A percentile compares a stretch with the other conserved stretches of the same genome.
These are phyloP conservation scores for Drosophila rhopaloa DNA, from an alignment of 1,140 invertebrate genomes.

Conservation along the genomic window DNA sequence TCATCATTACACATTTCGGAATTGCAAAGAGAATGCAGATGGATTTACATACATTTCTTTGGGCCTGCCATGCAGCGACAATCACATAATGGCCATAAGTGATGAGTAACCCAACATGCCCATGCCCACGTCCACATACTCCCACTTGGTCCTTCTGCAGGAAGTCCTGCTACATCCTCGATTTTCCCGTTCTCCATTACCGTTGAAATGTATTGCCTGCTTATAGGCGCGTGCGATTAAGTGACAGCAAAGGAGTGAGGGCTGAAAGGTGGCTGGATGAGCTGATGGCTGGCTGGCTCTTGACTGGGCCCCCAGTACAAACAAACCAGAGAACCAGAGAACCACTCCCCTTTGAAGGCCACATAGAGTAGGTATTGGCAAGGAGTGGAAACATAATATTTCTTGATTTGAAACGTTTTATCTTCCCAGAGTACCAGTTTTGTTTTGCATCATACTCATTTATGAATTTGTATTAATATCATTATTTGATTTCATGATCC, in stretches of 20 bases:
- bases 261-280: neutral
- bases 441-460: neutral
- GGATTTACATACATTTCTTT: slow-evolving; percentile 34
- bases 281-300: neutral
- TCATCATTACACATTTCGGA: slow-evolving; percentile 27
- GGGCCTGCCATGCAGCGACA: slow-evolving; percentile 21
- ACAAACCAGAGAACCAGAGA: slow-evolving; percentile 9
- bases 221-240: slow-evolving; percentile 51
- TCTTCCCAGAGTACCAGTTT: neutral
- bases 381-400: neutral
- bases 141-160: too few species aligned
- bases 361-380: neutral
- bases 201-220: slow-evolving; percentile 52
- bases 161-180: slow-evolving; percentile 3
- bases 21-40: slow-evolving; percentile 26
- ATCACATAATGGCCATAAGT: slow-evolving; percentile 51
- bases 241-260: slow-evolving; percentile 25
- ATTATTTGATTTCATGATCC: neutral
- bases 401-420: neutral
- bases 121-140: neutral
- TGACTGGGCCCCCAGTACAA: neutral
- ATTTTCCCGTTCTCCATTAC: slow-evolving; percentile 27
- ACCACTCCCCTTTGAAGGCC: slow-evolving; percentile 4
- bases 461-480: neutral
- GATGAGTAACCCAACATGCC: slow-evolving; percentile 8